Conservation (phyloP, 23 tunicate genomes). For the Halocynthia aurantium region DNA sequence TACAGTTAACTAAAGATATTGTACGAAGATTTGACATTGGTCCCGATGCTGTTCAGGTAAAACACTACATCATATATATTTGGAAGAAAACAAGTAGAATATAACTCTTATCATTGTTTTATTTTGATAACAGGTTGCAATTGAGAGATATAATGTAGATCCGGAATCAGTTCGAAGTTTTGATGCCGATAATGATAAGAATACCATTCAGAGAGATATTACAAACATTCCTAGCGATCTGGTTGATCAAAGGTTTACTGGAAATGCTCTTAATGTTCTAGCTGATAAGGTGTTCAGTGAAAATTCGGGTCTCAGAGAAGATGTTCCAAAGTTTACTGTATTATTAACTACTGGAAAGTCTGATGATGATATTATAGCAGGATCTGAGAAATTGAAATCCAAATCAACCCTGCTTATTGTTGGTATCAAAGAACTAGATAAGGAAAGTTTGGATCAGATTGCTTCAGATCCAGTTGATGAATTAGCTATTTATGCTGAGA, state of each 20-base stretch:
- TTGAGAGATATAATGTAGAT: slow-evolving; percentile 11
- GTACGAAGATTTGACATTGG: slow-evolving; percentile 45
- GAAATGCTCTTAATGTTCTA: slow-evolving; percentile 14
- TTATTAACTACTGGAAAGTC: slow-evolving; percentile 27
- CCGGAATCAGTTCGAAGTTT: slow-evolving; percentile 13
- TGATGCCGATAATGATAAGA: slow-evolving; percentile 8
- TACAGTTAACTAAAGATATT: slow-evolving; percentile 30
- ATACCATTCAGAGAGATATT: slow-evolving; percentile 4
- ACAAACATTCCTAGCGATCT: not conserved
- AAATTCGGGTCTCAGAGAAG: slow-evolving; percentile 1
- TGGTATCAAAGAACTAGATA: slow-evolving; percentile 20
- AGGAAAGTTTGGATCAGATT: slow-evolving; percentile 8
- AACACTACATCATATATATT: no score
- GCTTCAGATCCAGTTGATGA: slow-evolving; percentile 26
- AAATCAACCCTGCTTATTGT: slow-evolving; percentile 20
- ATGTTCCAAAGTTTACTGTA: slow-evolving; percentile 19
- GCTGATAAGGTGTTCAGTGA: slow-evolving; percentile 13
- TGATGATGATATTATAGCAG: slow-evolving; percentile 11
- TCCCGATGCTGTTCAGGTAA: slow-evolving; percentile 13
- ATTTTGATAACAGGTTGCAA: not conserved
- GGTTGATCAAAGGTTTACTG: slow-evolving; percentile 6
- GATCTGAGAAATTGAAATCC: slow-evolving; percentile 2
- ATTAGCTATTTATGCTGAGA: slow-evolving; percentile 8
- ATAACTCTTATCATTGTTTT: no score
- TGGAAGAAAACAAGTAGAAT: no score